Base-by-base conservation (phyloP, 2,888 invertebrate genomes). In the Agonopterix arenella region DNA sequence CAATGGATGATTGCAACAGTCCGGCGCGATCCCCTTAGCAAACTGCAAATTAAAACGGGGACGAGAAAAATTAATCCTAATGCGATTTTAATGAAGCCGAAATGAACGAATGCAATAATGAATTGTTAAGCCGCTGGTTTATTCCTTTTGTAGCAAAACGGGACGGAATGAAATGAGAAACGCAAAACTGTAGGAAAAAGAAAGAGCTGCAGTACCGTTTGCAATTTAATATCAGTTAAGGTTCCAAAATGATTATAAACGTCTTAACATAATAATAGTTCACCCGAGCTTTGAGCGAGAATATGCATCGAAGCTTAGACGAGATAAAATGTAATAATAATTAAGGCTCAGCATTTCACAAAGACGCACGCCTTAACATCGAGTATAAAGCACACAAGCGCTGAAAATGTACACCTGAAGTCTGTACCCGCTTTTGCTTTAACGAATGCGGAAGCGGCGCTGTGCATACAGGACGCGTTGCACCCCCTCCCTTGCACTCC, bases 11-110 rank as follows among this genome's bases (percentile, higher is more conserved):
- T 88, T 88, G 85, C 84, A 79, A 70, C 68, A 76, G 82, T 76
- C 83, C 77, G 71, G 72, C 75, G 68, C 62, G 69, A 83, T 79
- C 83, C 84, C 86, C 84, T 83, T 73, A 73, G 83, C 81, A 80
- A 83, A 82, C 84, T 78, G 79, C 72, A 80, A 88, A 85, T 88
- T 85, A 84, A 88, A 88, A 84, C 73, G 72, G 83, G 86, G 82
- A 85, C 80, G 86, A 84, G 84, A 88, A 88, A 86, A 86, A 89
- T 84, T 89, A 89, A 89, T 88, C 89, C 88, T 88, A 89, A 89
- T 88, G 83, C 88, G 88, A 88, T 88, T 86, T 89, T 89, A 89
- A 89, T 89, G 88, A 89, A 88, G 81, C 79, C 76, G 74, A 82
- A 86, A 84, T 81, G 81, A 84, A 86, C 76, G 84, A 86, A 84